Conservation (phyloP, 2,113 vertebrate genomes). For the Rhynchomys soricoides region DNA sequence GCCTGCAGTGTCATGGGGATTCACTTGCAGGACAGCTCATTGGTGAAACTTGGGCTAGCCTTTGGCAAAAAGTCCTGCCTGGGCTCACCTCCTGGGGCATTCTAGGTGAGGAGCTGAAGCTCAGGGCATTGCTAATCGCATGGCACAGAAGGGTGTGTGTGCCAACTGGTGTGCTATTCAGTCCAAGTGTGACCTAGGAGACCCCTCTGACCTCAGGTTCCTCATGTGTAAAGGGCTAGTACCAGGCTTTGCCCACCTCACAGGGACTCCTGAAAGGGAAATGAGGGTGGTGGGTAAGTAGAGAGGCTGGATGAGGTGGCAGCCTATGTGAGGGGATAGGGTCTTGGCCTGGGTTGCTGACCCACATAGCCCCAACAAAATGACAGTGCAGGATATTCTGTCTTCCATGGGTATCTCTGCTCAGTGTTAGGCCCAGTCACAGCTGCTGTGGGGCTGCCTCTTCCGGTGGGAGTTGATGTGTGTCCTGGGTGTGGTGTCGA, state of each 20-base stretch:
- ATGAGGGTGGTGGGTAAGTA: background rate
- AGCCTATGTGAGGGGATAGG: background rate
- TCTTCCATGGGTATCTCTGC: background rate
- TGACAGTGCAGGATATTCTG: accelerated
- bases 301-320: background rate
- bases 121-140: background rate
- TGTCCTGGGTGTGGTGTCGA: background rate
- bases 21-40: background rate
- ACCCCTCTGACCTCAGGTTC: background rate
- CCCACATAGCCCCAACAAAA: background rate
- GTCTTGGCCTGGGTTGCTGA: background rate
- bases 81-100: background rate
- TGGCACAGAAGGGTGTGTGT: background rate
- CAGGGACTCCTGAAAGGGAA: background rate
- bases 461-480: background rate
- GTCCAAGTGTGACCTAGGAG: background rate
- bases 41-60: background rate
- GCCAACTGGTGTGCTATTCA: background rate
- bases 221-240: background rate
- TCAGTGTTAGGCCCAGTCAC: background rate
- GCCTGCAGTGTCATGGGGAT: background rate
- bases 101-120: background rate
- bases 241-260: background rate
- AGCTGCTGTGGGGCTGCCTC: background rate
- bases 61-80: background rate